Evolutionary conservation across 1,140 invertebrate species (phyloP).

Genomic region (Eulimnadia texana): DNA sequence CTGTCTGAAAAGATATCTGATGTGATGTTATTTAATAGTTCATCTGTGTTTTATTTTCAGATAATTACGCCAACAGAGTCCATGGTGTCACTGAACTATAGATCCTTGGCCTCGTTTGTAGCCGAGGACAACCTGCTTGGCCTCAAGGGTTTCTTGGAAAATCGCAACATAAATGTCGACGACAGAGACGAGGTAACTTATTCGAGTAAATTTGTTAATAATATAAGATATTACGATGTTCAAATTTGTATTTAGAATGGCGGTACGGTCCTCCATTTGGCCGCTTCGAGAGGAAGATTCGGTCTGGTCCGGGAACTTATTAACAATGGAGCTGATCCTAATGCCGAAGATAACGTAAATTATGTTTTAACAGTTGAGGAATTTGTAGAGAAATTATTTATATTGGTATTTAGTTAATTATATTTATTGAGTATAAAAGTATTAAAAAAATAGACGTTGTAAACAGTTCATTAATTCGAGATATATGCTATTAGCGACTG

Average conservation of each 20-base stretch:
- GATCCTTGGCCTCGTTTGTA: constrained; percentile 59
- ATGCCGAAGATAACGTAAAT: constrained; percentile 67
- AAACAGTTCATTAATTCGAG: neutral
- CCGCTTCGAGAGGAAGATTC: constrained; percentile 60
- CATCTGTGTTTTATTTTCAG: neutral
- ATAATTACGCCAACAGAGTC: constrained; percentile 49
- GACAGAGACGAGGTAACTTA: constrained; percentile 86
- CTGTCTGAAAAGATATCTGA: no score
- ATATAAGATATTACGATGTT: constrained; percentile 6
- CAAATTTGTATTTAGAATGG: constrained; percentile 51
- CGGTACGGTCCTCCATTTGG: constrained; percentile 77
- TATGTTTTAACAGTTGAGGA: no score
- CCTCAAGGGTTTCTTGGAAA: constrained; percentile 63
- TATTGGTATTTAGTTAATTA: no score
- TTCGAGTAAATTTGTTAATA: constrained; percentile 24
- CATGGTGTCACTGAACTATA: constrained; percentile 73
- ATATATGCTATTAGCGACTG: constrained; percentile 6
- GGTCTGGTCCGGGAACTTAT: constrained; percentile 69
- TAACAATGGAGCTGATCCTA: constrained; percentile 71
- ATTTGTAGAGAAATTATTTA: no score
- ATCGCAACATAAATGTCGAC: constrained; percentile 63
- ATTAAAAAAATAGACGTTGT: constrained; percentile 15
- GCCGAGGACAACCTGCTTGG: constrained; percentile 61
- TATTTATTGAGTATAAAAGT: no score
- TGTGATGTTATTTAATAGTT: no score